Conservation (phyloP, 2,113 vertebrate genomes). For the Dasypus novemcinctus region DNA sequence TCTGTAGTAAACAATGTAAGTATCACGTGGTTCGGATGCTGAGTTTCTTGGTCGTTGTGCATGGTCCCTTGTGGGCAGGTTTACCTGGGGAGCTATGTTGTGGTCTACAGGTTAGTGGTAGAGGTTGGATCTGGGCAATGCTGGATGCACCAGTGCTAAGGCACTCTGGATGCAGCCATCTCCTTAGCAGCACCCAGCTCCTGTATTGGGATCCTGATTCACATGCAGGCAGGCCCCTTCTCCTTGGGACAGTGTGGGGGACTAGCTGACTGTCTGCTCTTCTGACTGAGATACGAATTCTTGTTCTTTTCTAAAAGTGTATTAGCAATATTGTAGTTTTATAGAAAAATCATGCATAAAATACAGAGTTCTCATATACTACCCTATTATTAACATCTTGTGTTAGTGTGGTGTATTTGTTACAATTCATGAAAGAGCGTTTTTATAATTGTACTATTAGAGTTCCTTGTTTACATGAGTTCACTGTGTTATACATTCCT, state of each 20-base stretch:
- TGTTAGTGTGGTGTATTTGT: too few relatives aligned
- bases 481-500: too few relatives aligned
- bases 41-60: background rate
- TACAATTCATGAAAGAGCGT: too few relatives aligned
- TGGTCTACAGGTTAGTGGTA: background rate
- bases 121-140: background rate
- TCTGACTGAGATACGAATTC: background rate
- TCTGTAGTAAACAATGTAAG: background rate
- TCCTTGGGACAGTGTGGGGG: rapidly evolving
- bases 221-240: background rate
- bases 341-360: too few relatives aligned
- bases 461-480: too few relatives aligned
- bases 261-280: background rate
- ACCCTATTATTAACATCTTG: too few relatives aligned
- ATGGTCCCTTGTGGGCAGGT: background rate
- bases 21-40: background rate
- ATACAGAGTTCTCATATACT: too few relatives aligned
- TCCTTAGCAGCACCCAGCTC: background rate
- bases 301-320: too few relatives aligned
- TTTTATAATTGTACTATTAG: too few relatives aligned
- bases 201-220: rapidly evolving
- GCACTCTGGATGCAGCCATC: background rate
- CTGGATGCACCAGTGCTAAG: rapidly evolving
- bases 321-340: too few relatives aligned
- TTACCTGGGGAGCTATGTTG: rapidly evolving